These are phyloP conservation scores for Bufotes viridis DNA, from an alignment of 2,797 vertebrate genomes.

Conservation along the genomic window DNA sequence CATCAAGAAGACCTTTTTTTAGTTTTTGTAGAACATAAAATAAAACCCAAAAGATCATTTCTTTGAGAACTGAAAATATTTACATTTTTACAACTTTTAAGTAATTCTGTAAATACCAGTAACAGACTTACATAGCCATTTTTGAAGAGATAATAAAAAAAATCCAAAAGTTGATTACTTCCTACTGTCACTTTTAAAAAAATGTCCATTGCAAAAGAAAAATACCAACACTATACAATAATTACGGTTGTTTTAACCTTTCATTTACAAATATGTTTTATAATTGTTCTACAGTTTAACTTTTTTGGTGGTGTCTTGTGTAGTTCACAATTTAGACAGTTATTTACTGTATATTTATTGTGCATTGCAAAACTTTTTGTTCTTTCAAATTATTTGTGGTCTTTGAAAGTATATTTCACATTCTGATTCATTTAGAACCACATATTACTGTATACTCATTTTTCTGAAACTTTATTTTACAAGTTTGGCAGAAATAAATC, in stretches of 20 bases:
- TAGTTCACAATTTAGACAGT: not conserved
- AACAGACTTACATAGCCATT: no score
- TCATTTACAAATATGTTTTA: not conserved
- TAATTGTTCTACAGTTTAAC: not conserved
- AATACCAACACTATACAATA: not conserved
- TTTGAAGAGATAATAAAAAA: no score
- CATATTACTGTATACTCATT: not conserved
- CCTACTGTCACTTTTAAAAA: no score
- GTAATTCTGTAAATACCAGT: no score
- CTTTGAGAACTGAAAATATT: no score
- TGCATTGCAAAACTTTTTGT: not conserved
- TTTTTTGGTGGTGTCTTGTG: not conserved
- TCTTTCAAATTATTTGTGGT: not conserved
- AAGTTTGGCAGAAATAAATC: conserved; percentile 15
- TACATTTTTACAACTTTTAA: not conserved
- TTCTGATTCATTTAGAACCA: not conserved
- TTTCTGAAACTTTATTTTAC: conserved; percentile 1
- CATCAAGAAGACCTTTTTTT: no score
- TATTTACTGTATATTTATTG: not conserved
- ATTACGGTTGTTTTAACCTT: not conserved
- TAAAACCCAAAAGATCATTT: no score
- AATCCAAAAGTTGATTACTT: no score
- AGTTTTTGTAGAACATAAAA: no score
- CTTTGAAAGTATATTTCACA: not conserved
- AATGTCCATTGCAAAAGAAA: not conserved